A percentile compares a stretch with the other conserved stretches of the same genome.
phyloP scores from a whole-genome alignment of 1,140 invertebrate genomes.

The Whitmania pigra region DNA sequence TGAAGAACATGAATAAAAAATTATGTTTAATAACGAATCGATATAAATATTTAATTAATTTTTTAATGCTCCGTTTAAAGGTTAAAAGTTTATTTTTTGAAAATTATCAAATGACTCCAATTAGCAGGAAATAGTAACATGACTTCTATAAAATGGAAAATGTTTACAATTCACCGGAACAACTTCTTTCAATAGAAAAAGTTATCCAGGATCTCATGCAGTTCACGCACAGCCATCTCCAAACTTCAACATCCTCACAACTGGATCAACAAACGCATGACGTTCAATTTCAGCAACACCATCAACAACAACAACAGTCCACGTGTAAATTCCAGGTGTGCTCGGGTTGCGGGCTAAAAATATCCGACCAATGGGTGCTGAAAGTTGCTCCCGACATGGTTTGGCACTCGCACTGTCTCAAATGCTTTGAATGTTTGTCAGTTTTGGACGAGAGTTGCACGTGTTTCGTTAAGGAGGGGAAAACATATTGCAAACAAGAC shows the following conservation, averaged over 20 bases:
- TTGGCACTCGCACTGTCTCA: slow-evolving; percentile 94
- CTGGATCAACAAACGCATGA: neutral
- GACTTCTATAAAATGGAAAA: too few relatives aligned
- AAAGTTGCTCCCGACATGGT: slow-evolving; percentile 88
- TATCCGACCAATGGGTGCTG: slow-evolving; percentile 93
- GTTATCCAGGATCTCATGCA: too few relatives aligned
- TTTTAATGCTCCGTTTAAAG: too few relatives aligned
- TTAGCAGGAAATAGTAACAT: too few relatives aligned
- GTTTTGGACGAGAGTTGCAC: slow-evolving; percentile 93
- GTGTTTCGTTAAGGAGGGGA: slow-evolving; percentile 91
- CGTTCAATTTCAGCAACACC: neutral
- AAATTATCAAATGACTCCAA: too few relatives aligned
- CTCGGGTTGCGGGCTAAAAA: slow-evolving; percentile 86
- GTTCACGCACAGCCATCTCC: too few relatives aligned
- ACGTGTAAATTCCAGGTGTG: slow-evolving; percentile 34
- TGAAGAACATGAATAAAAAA: too few relatives aligned
- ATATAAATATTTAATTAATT: too few relatives aligned
- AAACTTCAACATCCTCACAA: neutral
- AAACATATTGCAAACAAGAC: slow-evolving; percentile 94
- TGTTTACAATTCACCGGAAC: too few relatives aligned
- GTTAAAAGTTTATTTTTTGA: too few relatives aligned
- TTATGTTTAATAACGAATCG: too few relatives aligned
- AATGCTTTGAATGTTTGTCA: slow-evolving; percentile 86
- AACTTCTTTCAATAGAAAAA: too few relatives aligned
- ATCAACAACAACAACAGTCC: neutral